Conservation (phyloP, 92 coral and sea anemone genomes). For the Virgularia gustaviana region DNA sequence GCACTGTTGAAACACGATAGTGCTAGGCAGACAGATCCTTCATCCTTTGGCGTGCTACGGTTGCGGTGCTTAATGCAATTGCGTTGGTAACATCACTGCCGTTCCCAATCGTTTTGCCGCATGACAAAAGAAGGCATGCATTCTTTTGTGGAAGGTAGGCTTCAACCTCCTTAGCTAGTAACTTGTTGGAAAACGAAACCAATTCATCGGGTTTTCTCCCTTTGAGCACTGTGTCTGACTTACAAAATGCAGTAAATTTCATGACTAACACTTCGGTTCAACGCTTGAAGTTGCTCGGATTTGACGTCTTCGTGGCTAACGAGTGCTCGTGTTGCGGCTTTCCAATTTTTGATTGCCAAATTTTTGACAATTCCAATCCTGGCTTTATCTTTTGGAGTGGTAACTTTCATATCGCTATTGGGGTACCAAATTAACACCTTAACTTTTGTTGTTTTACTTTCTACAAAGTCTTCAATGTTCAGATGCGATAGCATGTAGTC, state of each 20-base stretch:
- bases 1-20: conserved; percentile 25
- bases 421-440: conserved; percentile 48
- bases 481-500: conserved; percentile 27
- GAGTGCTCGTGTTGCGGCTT: conserved; percentile 40
- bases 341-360: conserved; percentile 26
- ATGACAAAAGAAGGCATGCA: too few relatives aligned
- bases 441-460: conserved; percentile 41
- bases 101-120: too few relatives aligned
- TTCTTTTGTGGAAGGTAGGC: too few relatives aligned
- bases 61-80: too few relatives aligned
- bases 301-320: conserved; percentile 19
- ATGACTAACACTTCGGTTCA: conserved; percentile 15
- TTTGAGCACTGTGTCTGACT: conserved; percentile 19
- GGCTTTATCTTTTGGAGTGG: conserved; percentile 39
- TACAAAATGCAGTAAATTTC: conserved; percentile 37
- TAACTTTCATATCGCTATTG: conserved; percentile 39
- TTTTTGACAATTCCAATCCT: conserved; percentile 35
- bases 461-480: conserved; percentile 39
- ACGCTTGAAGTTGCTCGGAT: conserved; percentile 24
- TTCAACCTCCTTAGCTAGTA: too few relatives aligned
- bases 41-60: neutral
- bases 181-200: too few relatives aligned
- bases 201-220: too few relatives aligned
- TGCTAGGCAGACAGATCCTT: neutral
- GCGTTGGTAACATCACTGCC: too few relatives aligned